Conservation (phyloP, 2,113 vertebrate species). For the Perca schrenkii region DNA sequence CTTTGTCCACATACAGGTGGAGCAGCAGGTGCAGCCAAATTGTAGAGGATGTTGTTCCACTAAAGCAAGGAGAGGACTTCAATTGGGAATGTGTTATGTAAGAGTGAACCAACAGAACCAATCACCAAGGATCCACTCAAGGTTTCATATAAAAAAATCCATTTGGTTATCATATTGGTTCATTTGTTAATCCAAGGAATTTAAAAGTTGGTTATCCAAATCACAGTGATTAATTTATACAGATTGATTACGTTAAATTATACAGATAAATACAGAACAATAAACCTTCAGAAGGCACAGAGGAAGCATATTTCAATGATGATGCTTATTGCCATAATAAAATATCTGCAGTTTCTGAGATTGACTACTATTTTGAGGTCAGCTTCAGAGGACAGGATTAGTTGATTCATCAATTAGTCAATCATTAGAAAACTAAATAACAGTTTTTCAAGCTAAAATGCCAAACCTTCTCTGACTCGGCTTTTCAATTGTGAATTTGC, state of each 20-base stretch:
- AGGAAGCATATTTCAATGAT: neutral
- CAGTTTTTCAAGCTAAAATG: too few species aligned
- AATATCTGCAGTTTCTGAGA: too few species aligned
- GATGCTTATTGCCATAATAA: neutral
- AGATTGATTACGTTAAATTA: neutral
- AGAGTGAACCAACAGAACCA: neutral
- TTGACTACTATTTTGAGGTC: too few species aligned
- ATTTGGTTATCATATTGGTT: neutral
- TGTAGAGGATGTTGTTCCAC: conserved; percentile 10
- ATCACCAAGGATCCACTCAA: conserved; percentile 17
- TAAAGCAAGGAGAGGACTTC: neutral
- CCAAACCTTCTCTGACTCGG: too few species aligned
- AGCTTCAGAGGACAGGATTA: too few species aligned
- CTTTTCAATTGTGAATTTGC: too few species aligned
- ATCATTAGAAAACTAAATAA: too few species aligned
- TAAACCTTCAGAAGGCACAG: neutral
- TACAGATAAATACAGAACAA: neutral
- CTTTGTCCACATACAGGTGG: conserved; percentile 5
- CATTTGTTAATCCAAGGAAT: neutral
- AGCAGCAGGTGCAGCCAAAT: neutral
- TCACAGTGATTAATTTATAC: neutral
- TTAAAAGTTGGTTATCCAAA: neutral
- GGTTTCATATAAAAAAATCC: neutral
- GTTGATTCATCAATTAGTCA: too few species aligned
- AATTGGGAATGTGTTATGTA: neutral